phyloP scores from a whole-genome alignment of 2,888 invertebrate genomes.

The Axea sp. region DNA sequence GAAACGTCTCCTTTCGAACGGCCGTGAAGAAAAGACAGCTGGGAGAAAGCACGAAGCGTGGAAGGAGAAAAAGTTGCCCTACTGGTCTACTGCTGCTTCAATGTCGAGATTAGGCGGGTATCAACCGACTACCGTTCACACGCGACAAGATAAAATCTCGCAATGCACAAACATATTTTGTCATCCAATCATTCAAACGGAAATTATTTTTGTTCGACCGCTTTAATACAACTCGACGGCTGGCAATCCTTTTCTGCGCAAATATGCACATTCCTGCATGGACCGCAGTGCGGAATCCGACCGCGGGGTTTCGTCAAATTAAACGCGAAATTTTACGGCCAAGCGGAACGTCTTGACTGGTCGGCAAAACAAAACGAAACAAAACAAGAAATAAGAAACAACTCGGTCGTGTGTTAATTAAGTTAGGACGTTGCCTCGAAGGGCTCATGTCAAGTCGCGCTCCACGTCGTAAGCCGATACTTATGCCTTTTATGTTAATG shows the following conservation, averaged over 20 bases:
- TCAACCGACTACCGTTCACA: constrained; percentile 42
- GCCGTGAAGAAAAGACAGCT: no score
- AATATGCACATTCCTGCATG: constrained; percentile 31
- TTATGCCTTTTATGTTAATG: constrained; percentile 51
- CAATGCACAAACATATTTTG: constrained; percentile 70
- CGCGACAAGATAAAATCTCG: constrained; percentile 66
- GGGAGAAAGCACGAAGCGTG: constrained; percentile 27
- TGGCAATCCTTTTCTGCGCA: constrained; percentile 20
- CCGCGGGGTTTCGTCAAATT: constrained; percentile 39
- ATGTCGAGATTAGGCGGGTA: constrained; percentile 20
- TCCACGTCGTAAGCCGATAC: constrained; percentile 32
- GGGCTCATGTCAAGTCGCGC: constrained; percentile 34
- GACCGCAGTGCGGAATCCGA: neutral
- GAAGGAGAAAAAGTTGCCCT: constrained; percentile 34
- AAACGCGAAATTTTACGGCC: constrained; percentile 29
- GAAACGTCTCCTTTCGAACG: constrained; percentile 27
- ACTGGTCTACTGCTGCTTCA: constrained; percentile 35
- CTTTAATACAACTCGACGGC: constrained; percentile 34
- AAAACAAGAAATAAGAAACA: no score
- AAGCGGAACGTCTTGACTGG: constrained; percentile 23
- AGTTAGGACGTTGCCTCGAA: constrained; percentile 46
- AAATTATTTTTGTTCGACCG: constrained; percentile 61
- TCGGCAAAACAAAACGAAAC: no score
- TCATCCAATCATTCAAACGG: constrained; percentile 72
- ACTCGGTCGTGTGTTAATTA: constrained; percentile 38